Conservation (phyloP, 2,888 invertebrate species). For the Agrypnus murinus region DNA sequence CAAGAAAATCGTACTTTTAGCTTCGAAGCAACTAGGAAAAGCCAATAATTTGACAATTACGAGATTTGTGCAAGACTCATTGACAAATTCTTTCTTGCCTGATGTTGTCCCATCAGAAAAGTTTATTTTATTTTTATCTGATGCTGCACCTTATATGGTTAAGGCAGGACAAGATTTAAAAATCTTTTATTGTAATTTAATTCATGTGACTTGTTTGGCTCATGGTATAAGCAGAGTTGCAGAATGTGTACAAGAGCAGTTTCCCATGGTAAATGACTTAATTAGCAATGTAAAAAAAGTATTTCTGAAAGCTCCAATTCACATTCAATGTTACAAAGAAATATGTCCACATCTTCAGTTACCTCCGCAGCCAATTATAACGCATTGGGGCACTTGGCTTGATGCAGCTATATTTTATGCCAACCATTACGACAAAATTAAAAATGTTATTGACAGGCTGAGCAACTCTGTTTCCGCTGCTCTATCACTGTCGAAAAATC, state of each 20-base stretch:
- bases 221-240: conserved; percentile 61
- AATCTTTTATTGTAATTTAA: conserved; percentile 58
- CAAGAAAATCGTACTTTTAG: conserved; percentile 10
- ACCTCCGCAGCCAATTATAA: background rate
- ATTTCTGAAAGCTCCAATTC: conserved; percentile 60
- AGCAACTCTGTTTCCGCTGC: background rate
- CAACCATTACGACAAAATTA: background rate
- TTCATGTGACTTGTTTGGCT: conserved; percentile 62
- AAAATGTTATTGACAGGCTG: conserved; percentile 5
- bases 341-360: background rate
- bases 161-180: conserved; percentile 59
- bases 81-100: conserved; percentile 22
- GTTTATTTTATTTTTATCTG: conserved; percentile 40
- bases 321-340: background rate
- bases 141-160: conserved; percentile 52
- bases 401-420: background rate
- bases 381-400: background rate
- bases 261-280: conserved; percentile 56
- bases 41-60: conserved; percentile 16
- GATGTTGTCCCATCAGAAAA: conserved; percentile 19
- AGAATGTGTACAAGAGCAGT: conserved; percentile 58
- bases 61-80: conserved; percentile 15
- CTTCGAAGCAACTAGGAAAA: conserved; percentile 1
- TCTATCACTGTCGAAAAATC: background rate
- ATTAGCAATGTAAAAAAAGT: conserved; percentile 60